A percentile compares a stretch with the other conserved stretches of the same genome.
Conservation (phyloP, 1,140 invertebrate genomes). For the Micrasema longulum region DNA sequence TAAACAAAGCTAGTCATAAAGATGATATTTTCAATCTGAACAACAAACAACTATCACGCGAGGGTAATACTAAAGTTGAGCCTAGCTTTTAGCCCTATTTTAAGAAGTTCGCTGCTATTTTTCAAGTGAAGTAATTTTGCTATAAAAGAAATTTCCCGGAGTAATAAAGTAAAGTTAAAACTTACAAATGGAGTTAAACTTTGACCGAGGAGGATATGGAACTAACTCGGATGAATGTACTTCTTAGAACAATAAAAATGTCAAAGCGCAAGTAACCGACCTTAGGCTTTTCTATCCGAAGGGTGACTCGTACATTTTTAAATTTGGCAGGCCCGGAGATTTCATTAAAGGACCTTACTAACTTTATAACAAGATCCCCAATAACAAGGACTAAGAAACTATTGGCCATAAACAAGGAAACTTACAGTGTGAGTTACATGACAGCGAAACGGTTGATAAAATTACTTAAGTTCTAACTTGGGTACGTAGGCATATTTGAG, state of each 20-base stretch:
- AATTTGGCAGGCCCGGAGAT: conserved; percentile 11
- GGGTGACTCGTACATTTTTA: conserved; percentile 28
- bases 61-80: too few species aligned
- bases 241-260: background rate
- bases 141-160: too few species aligned
- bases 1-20: too few species aligned
- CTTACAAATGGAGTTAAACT: background rate
- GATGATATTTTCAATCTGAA: too few species aligned
- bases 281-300: background rate
- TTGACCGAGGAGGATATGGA: background rate
- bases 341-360: conserved; percentile 7
- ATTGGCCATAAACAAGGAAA: conserved; percentile 9
- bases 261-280: conserved; percentile 8
- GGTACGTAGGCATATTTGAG: too few species aligned
- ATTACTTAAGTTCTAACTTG: background rate
- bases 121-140: too few species aligned
- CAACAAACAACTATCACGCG: too few species aligned
- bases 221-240: background rate
- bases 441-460: too few species aligned
- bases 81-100: too few species aligned
- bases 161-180: background rate
- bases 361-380: conserved; percentile 19
- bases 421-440: background rate
- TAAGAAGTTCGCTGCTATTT: too few species aligned
- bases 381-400: background rate